phyloP scores from a whole-genome alignment of 1,140 invertebrate genomes.

The Diorhabda elongata region DNA sequence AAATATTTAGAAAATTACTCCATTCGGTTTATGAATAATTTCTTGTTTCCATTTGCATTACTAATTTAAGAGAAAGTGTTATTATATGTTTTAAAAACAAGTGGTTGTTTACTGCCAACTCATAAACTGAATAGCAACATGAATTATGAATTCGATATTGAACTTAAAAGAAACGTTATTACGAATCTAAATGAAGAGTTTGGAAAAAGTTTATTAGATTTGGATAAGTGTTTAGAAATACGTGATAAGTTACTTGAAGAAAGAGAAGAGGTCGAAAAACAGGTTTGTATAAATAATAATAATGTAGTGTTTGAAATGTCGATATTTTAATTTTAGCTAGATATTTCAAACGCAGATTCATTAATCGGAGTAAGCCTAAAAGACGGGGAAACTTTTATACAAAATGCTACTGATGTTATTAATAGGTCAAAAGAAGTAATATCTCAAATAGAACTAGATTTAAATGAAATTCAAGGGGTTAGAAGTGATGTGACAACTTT shows the following conservation, averaged over 20 bases:
- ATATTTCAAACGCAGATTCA: conserved; percentile 56
- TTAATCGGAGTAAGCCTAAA: conserved; percentile 53
- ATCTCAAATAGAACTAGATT: conserved; percentile 51
- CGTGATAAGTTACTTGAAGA: conserved; percentile 43
- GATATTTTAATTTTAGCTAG: conserved; percentile 48
- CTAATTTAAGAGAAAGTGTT: too few relatives aligned
- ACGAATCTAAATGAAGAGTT: conserved; percentile 38
- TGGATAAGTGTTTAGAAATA: conserved; percentile 46
- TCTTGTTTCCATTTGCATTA: too few relatives aligned
- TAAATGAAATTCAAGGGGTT: conserved; percentile 49
- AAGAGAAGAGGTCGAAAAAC: conserved; percentile 52
- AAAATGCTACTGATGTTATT: conserved; percentile 19
- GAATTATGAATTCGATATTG: background rate
- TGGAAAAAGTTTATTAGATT: conserved; percentile 46
- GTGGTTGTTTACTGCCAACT: conserved; percentile 6
- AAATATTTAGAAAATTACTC: too few relatives aligned
- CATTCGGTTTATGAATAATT: too few relatives aligned
- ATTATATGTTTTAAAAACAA: background rate
- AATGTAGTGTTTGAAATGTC: conserved; percentile 5
- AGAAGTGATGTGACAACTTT: conserved; percentile 47
- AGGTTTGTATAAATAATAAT: conserved; percentile 42
- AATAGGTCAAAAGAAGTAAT: conserved; percentile 47
- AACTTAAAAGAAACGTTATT: conserved; percentile 16
- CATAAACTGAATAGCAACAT: background rate
- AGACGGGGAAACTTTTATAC: conserved; percentile 52